phyloP scores from a whole-genome alignment of 2,888 invertebrate genomes.

The Dromius quadrimaculatus region DNA sequence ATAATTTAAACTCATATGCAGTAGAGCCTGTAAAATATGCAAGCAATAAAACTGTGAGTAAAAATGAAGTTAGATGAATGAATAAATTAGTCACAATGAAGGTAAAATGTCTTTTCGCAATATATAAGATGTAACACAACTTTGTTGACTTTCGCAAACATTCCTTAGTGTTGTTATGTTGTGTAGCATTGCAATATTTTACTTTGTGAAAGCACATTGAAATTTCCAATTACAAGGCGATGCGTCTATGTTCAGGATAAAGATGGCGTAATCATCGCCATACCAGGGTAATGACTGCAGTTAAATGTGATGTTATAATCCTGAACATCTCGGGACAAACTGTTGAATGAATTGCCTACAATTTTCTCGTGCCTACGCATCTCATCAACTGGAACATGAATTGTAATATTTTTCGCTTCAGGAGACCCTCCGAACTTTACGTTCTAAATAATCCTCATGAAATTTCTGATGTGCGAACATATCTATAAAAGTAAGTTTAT shows the following conservation, averaged over 20 bases:
- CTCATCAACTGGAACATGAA: constrained; percentile 42
- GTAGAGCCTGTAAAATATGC: too few relatives aligned
- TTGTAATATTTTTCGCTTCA: constrained; percentile 43
- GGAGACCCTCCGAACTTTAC: neutral
- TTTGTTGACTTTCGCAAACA: too few relatives aligned
- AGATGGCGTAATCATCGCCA: constrained; percentile 36
- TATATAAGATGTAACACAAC: too few relatives aligned
- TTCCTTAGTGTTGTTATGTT: too few relatives aligned
- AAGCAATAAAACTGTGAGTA: too few relatives aligned
- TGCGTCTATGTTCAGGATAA: constrained; percentile 38
- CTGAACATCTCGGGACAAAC: constrained; percentile 43
- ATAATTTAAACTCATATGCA: too few relatives aligned
- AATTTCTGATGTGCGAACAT: too few relatives aligned
- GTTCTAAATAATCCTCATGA: too few relatives aligned
- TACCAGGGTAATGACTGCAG: constrained; percentile 45
- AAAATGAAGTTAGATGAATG: too few relatives aligned
- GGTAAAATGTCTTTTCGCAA: too few relatives aligned
- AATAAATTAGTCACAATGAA: too few relatives aligned
- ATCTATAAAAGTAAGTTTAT: too few relatives aligned
- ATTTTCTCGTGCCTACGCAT: constrained; percentile 48
- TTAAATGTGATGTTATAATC: constrained; percentile 52
- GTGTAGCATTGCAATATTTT: constrained; percentile 35
- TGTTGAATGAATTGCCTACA: constrained; percentile 50
- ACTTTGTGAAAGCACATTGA: constrained; percentile 18
- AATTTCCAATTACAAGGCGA: constrained; percentile 49